Conservation (phyloP, 2,113 vertebrate genomes). For the Procapra przewalskii region DNA sequence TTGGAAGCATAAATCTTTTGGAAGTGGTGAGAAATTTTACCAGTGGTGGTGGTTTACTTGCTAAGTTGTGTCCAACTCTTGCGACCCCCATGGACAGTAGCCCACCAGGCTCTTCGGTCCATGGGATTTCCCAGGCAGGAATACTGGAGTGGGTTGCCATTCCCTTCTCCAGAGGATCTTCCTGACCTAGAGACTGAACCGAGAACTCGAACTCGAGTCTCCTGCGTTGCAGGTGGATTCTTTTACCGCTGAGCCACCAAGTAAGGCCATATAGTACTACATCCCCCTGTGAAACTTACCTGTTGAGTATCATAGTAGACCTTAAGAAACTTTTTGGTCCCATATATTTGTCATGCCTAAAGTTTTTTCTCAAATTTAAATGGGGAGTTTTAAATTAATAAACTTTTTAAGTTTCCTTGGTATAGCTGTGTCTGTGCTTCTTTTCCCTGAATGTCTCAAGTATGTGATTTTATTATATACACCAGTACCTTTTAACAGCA, state of each 20-base stretch:
- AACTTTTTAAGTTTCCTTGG: neutral
- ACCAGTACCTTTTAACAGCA: neutral
- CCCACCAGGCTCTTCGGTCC: neutral
- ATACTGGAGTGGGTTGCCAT: neutral
- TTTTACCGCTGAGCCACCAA: neutral
- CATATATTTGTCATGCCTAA: neutral
- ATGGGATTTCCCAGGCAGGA: neutral
- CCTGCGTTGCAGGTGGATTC: neutral
- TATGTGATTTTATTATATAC: neutral
- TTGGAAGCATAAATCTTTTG: no score
- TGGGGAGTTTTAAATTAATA: neutral
- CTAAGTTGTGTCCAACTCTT: neutral
- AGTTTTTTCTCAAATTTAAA: neutral
- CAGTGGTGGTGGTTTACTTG: neutral
- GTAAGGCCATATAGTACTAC: neutral
- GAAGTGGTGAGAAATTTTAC: neutral
- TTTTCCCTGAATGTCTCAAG: neutral
- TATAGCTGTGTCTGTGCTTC: neutral
- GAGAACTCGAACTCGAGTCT: neutral
- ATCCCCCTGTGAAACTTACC: neutral
- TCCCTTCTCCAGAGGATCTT: neutral
- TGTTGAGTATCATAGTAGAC: neutral
- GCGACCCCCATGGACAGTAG: neutral
- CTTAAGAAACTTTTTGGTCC: neutral
- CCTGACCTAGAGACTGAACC: neutral